phyloP scores from a whole-genome alignment of 2,888 invertebrate species.

The Alentia gelatinosa region DNA sequence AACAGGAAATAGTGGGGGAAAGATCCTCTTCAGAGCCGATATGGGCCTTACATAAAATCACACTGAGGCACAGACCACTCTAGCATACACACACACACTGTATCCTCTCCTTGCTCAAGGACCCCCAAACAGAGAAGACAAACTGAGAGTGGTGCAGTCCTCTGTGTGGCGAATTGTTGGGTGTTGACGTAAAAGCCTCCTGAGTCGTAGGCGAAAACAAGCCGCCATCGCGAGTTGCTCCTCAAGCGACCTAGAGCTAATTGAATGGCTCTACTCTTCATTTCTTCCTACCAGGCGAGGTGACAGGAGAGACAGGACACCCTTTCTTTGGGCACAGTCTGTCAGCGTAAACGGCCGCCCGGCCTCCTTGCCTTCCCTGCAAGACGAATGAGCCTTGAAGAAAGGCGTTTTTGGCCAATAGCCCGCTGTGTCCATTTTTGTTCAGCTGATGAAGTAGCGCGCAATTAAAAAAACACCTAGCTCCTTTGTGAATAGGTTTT shows the following conservation, averaged over 20 bases:
- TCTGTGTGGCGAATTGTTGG: too few species aligned
- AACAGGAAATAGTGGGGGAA: too few species aligned
- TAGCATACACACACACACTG: too few species aligned
- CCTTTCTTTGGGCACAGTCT: neutral
- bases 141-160: too few species aligned
- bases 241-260: neutral
- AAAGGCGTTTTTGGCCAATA: neutral
- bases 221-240: neutral
- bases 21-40: too few species aligned
- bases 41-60: too few species aligned
- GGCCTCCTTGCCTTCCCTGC: neutral
- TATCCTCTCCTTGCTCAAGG: too few species aligned
- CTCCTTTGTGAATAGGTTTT: neutral
- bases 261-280: slow-evolving; percentile 16
- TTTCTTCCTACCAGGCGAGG: neutral
- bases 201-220: neutral
- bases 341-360: neutral
- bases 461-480: neutral
- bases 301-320: neutral
- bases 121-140: too few species aligned
- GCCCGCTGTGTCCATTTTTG: neutral
- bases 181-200: too few species aligned
- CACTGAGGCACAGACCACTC: too few species aligned
- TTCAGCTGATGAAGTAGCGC: neutral
- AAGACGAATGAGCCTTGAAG: neutral